Percentiles rank a stretch among this genome's conserved stretches.
phyloP scores from a whole-genome alignment of 1,140 invertebrate genomes.

The Drosophila lowei region DNA sequence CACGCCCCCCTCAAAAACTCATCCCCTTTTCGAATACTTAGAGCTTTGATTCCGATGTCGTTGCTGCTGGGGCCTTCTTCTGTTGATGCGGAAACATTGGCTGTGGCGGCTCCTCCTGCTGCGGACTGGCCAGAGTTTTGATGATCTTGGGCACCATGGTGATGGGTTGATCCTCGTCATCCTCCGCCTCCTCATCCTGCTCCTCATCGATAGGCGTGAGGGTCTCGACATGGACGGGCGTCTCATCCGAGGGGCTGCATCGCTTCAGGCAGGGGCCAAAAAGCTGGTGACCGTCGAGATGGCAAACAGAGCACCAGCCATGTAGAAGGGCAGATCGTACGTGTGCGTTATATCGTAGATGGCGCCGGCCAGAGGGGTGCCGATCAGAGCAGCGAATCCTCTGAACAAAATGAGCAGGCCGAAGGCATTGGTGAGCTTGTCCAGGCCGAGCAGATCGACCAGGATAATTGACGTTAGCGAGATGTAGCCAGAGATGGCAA shows the following conservation, averaged over 20 bases:
- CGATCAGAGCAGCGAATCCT: constrained; percentile 94
- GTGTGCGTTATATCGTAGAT: constrained; percentile 93
- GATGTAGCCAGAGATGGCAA: constrained; percentile 98
- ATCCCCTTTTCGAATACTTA: constrained; percentile 39
- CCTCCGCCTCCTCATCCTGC: constrained; percentile 89
- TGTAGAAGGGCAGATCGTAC: constrained; percentile 95
- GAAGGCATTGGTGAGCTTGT: constrained; percentile 98
- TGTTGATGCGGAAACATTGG: constrained; percentile 51
- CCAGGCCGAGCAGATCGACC: constrained; percentile 96
- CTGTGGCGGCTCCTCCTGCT: constrained; percentile 60
- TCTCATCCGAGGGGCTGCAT: constrained; percentile 83
- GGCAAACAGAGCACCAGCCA: constrained; percentile 94
- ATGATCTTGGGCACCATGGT: constrained; percentile 88
- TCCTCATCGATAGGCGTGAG: constrained; percentile 92
- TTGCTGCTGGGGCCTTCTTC: constrained; percentile 25
- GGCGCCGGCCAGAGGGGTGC: constrained; percentile 91
- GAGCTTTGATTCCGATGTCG: constrained; percentile 76
- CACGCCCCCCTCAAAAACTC: background rate
- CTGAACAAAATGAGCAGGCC: constrained; percentile 97
- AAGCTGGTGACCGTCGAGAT: constrained; percentile 93
- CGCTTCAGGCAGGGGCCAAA: constrained; percentile 89
- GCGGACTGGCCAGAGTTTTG: constrained; percentile 86
- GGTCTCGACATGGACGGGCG: constrained; percentile 87
- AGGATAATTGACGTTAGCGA: constrained; percentile 98
- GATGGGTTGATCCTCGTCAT: constrained; percentile 88